Percentiles rank a stretch among this genome's conserved stretches.
These are phyloP conservation scores for Pseudolycoriella hygida DNA, from an alignment of 2,888 invertebrate genomes.

Conservation along the genomic window DNA sequence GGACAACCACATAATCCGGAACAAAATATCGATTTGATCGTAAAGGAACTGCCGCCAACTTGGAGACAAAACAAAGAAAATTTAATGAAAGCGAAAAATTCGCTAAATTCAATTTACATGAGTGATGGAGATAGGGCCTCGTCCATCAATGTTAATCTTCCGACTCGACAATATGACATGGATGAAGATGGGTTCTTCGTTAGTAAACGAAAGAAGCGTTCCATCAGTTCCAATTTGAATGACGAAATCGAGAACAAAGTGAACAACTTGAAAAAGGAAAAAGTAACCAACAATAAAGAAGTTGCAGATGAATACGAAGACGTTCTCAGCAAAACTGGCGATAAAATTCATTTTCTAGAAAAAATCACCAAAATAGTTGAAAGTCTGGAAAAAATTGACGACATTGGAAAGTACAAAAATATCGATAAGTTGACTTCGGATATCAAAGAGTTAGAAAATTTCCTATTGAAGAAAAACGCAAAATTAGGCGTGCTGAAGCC, in stretches of 20 bases:
- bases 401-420: background rate
- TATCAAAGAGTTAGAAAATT: constrained; percentile 1
- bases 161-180: background rate
- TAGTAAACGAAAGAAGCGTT: constrained; percentile 1
- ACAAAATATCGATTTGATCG: constrained; percentile 3
- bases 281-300: background rate
- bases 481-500: background rate
- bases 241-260: background rate
- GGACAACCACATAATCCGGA: background rate
- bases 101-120: constrained; percentile 8
- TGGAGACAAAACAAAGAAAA: constrained; percentile 8
- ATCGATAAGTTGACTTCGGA: background rate
- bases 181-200: constrained; percentile 1
- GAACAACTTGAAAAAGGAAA: background rate
- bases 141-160: background rate
- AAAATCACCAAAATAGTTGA: constrained; percentile 5
- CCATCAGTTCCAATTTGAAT: constrained; percentile 1
- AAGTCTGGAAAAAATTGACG: constrained; percentile 4
- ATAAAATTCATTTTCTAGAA: constrained; percentile 1
- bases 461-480: background rate
- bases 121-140: background rate
- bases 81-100: constrained; percentile 6
- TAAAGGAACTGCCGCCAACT: constrained; percentile 10
- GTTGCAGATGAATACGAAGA: background rate
- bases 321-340: background rate